phyloP scores from a whole-genome alignment of 2,113 vertebrate genomes.

The Dasyprocta punctata region DNA sequence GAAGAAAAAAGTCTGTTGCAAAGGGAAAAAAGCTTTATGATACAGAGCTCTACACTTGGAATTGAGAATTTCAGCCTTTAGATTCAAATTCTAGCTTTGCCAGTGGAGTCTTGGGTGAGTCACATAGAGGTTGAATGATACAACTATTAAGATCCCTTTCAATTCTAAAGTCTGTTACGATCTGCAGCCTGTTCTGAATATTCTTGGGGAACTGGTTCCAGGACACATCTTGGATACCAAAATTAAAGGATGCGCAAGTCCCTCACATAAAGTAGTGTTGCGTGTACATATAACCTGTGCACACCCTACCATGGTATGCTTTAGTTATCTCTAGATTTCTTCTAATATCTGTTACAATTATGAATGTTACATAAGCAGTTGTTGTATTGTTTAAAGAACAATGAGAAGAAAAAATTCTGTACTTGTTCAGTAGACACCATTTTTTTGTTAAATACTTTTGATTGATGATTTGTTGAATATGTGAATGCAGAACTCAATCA shows the following conservation, averaged over 20 bases:
- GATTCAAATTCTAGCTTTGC: background rate
- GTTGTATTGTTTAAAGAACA: background rate
- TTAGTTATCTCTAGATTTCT: background rate
- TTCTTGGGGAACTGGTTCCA: background rate
- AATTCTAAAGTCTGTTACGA: background rate
- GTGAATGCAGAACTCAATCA: background rate
- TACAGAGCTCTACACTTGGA: background rate
- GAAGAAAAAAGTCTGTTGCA: background rate
- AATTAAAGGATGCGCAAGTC: background rate
- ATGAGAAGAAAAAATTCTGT: background rate
- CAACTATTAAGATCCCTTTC: background rate
- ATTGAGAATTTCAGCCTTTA: background rate
- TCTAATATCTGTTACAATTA: too few relatives aligned
- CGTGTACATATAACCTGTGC: background rate
- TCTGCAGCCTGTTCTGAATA: background rate
- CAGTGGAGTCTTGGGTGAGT: background rate
- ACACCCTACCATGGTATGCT: background rate
- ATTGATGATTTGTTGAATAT: background rate
- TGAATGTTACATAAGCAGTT: too few relatives aligned
- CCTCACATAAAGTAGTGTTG: background rate
- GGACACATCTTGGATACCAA: background rate
- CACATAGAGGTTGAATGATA: background rate
- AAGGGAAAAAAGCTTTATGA: background rate
- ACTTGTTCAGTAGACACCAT: background rate
- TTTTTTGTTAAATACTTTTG: background rate